Percentiles rank a stretch among this genome's conserved stretches.
Evolutionary conservation across 2,797 vertebrate genomes (phyloP).

Genomic region (Notolabrus celidotus): DNA sequence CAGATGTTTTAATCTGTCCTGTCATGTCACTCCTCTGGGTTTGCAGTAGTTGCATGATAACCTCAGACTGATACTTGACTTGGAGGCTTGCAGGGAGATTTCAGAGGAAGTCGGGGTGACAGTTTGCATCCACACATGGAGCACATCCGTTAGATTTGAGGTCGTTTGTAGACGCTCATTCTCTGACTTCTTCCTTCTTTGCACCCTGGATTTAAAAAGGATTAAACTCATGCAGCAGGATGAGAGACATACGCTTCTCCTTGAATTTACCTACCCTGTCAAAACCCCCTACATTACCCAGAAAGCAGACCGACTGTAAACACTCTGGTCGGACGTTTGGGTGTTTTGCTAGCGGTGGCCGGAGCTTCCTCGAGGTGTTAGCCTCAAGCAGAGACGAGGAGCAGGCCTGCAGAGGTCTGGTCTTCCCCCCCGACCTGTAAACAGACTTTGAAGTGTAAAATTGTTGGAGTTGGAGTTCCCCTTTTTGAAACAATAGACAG

Average conservation of each 20-base stretch:
- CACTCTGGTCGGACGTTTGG: not conserved
- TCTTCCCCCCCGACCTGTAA: not conserved
- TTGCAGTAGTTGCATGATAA: no score
- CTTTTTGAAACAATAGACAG: not conserved
- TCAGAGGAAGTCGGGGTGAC: no score
- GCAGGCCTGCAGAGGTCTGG: not conserved
- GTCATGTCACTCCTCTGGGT: no score
- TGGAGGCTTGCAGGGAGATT: no score
- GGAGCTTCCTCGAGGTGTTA: not conserved
- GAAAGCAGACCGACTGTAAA: not conserved
- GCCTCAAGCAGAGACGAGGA: conserved; percentile 3
- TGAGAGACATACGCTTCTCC: not conserved
- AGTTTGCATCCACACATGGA: no score
- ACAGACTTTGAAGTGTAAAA: conserved; percentile 4
- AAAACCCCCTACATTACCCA: conserved; percentile 6
- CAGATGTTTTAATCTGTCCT: no score
- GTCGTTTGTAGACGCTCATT: no score
- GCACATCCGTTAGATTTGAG: no score
- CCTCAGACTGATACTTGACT: no score
- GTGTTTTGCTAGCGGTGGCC: not conserved
- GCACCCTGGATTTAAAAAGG: not conserved
- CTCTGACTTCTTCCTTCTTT: not conserved
- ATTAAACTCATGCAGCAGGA: not conserved
- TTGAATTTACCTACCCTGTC: not conserved
- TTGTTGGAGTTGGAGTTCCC: not conserved